A percentile compares a stretch with the other conserved stretches of the same genome.
These are phyloP conservation scores for Hyles vespertilio DNA, from an alignment of 1,140 invertebrate genomes.

Conservation along the genomic window DNA sequence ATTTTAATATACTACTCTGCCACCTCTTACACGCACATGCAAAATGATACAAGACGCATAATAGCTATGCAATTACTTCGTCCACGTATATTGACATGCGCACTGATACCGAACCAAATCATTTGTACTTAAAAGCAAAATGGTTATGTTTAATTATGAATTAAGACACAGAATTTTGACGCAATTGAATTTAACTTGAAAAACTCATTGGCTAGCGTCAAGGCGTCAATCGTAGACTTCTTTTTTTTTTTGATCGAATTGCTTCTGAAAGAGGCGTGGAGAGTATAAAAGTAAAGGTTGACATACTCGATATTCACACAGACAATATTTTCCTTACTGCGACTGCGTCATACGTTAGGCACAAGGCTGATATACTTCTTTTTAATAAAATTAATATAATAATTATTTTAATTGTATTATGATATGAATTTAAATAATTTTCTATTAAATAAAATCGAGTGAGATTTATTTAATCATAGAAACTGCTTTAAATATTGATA, in stretches of 20 bases:
- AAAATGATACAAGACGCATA: conserved; percentile 55
- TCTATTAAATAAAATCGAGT: no score
- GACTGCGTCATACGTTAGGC: no score
- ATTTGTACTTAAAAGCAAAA: conserved; percentile 31
- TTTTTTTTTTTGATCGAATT: background rate
- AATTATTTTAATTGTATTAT: no score
- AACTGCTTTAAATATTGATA: no score
- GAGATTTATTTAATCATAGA: no score
- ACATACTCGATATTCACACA: no score
- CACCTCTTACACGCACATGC: conserved; percentile 66
- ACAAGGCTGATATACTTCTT: no score
- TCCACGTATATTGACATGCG: conserved; percentile 16
- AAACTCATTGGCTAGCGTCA: conserved; percentile 59
- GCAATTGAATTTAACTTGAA: conserved; percentile 39
- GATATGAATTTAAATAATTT: no score
- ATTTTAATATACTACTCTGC: conserved; percentile 47
- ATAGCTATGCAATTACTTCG: conserved; percentile 34
- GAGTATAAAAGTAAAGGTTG: no score
- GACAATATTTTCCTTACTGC: no score
- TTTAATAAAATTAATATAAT: no score
- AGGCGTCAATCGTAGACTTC: conserved; percentile 63
- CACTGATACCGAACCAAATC: conserved; percentile 26
- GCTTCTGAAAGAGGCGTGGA: background rate
- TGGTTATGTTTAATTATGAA: background rate
- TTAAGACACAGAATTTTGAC: conserved; percentile 1